These are phyloP conservation scores for Diceros bicornis DNA, from an alignment of 2,797 vertebrate species.

Conservation along the genomic window DNA sequence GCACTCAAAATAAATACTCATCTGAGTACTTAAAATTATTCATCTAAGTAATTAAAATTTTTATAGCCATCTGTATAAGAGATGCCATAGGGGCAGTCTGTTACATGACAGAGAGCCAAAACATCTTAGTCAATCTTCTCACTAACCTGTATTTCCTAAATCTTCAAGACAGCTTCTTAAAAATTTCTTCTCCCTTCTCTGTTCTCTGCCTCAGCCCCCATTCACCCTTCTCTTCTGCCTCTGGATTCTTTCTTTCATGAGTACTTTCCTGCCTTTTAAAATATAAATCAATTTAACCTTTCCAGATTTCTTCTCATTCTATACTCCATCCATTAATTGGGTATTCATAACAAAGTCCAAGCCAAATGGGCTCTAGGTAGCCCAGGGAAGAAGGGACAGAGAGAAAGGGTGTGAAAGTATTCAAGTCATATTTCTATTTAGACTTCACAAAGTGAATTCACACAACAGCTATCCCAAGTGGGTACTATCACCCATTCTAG, in stretches of 20 bases:
- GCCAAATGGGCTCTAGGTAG: neutral
- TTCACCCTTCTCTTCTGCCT: rapidly evolving
- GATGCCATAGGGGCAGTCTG: too few relatives aligned
- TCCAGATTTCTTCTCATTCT: neutral
- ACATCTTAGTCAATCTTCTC: neutral
- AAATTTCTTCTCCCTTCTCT: too few relatives aligned
- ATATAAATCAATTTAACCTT: neutral
- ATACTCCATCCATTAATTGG: neutral
- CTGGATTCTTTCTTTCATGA: neutral
- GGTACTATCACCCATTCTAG: neutral
- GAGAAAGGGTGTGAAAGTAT: neutral
- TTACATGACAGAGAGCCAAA: neutral
- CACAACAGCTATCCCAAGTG: neutral
- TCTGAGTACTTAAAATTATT: neutral
- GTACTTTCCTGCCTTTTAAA: neutral
- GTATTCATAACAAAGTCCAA: neutral
- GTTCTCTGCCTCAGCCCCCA: neutral
- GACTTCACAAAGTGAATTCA: neutral
- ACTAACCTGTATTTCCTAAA: neutral
- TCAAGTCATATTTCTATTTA: neutral
- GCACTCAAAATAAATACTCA: neutral
- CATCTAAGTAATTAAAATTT: neutral
- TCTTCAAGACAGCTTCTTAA: neutral
- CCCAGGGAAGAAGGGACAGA: neutral
- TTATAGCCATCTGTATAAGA: neutral